phyloP scores from a whole-genome alignment of 2,113 vertebrate genomes.

The Hystrix brachyura region DNA sequence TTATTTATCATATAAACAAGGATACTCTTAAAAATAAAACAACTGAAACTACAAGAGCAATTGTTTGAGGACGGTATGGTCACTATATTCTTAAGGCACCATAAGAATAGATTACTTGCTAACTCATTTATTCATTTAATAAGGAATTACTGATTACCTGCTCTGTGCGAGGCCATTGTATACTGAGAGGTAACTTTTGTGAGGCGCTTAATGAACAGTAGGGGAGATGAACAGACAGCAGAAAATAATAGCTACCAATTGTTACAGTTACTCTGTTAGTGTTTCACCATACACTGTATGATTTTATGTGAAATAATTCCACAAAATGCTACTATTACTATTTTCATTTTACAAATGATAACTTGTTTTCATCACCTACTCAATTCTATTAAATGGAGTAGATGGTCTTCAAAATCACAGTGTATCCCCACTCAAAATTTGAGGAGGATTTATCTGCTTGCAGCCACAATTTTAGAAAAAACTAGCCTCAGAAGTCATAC shows the following conservation, averaged over 20 bases:
- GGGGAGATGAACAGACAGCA: background rate
- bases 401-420: background rate
- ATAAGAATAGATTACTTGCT: background rate
- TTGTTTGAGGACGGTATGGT: background rate
- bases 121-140: constrained; percentile 5
- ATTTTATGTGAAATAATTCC: background rate
- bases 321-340: background rate
- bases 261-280: background rate
- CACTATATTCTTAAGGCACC: background rate
- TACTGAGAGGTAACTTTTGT: background rate
- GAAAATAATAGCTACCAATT: background rate
- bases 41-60: background rate
- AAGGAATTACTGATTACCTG: background rate
- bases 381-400: background rate
- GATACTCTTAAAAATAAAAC: background rate
- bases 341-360: background rate
- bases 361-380: background rate
- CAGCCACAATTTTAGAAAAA: background rate
- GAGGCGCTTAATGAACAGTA: background rate
- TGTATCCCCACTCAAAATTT: background rate
- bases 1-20: background rate
- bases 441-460: background rate
- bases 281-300: background rate
- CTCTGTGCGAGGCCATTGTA: background rate
- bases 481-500: background rate